Percentiles rank a stretch among this genome's conserved stretches.
phyloP scores from a whole-genome alignment of 1,140 invertebrate genomes.

The Thereuonema tuberculata region DNA sequence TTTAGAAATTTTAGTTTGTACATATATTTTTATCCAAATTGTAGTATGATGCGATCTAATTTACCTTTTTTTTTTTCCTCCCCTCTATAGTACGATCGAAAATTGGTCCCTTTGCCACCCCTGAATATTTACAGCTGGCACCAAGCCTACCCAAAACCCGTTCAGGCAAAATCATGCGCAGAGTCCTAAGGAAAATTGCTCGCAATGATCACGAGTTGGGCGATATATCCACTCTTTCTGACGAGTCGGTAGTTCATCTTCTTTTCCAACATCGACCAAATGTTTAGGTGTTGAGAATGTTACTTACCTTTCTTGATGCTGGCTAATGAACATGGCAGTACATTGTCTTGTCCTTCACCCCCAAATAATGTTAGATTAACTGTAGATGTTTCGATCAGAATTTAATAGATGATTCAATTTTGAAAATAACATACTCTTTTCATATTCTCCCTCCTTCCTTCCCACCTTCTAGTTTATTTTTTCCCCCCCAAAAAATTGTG shows the following conservation, averaged over 20 bases:
- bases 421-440: too few relatives aligned
- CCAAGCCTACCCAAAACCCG: constrained; percentile 89
- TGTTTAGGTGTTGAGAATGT: not conserved
- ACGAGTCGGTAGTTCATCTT: constrained; percentile 37
- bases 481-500: too few relatives aligned
- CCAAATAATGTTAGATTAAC: too few relatives aligned
- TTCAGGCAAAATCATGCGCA: constrained; percentile 95
- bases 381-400: too few relatives aligned
- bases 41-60: not conserved
- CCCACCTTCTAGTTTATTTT: too few relatives aligned
- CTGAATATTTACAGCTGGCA: constrained; percentile 84
- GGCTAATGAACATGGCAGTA: too few relatives aligned
- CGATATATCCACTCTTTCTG: constrained; percentile 66
- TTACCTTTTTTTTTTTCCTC: constrained; percentile 18
- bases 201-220: constrained; percentile 74
- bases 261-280: constrained; percentile 22
- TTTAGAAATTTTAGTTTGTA: not conserved
- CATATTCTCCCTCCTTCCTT: too few relatives aligned
- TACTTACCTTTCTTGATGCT: too few relatives aligned
- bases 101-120: constrained; percentile 92
- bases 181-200: constrained; percentile 86
- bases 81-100: constrained; percentile 57
- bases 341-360: too few relatives aligned
- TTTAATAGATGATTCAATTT: too few relatives aligned
- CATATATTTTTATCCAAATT: constrained; percentile 13